These are phyloP conservation scores for Sipha maydis DNA, from an alignment of 2,888 invertebrate species.

Conservation along the genomic window DNA sequence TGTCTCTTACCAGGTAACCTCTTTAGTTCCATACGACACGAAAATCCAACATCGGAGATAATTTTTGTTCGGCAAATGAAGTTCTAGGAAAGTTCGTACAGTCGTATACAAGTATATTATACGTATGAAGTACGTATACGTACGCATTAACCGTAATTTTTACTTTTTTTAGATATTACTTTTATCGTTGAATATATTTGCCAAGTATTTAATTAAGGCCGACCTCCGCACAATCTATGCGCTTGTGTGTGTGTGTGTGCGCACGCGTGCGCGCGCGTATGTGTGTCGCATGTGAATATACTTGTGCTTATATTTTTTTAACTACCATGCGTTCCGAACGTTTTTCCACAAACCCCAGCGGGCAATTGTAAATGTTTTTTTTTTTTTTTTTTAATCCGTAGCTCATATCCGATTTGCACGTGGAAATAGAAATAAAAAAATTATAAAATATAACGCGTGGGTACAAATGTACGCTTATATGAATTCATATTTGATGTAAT, in stretches of 20 bases:
- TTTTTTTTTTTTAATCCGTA: not conserved
- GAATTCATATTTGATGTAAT: slow-evolving; percentile 12
- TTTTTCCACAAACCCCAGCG: not conserved
- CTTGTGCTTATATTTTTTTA: too few species aligned
- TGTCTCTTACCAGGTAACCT: too few species aligned
- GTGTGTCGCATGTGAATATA: too few species aligned
- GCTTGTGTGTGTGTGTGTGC: not conserved
- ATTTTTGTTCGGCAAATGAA: too few species aligned
- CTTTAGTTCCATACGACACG: too few species aligned
- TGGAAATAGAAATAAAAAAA: not conserved
- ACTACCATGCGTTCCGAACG: not conserved
- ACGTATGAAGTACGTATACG: not conserved
- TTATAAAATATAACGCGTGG: not conserved
- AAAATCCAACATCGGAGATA: too few species aligned
- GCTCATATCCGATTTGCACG: not conserved
- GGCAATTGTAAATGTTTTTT: slow-evolving; percentile 18
- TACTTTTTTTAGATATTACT: not conserved
- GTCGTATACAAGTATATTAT: too few species aligned
- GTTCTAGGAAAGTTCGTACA: too few species aligned
- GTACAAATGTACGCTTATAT: not conserved
- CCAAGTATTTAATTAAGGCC: slow-evolving; percentile 24
- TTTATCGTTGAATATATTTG: not conserved
- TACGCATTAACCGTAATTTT: not conserved
- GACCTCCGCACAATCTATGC: not conserved
- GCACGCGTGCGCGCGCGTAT: not conserved